Evolutionary conservation across 2,797 vertebrate genomes (phyloP).

Genomic region (Sebastes kiyomatsui): DNA sequence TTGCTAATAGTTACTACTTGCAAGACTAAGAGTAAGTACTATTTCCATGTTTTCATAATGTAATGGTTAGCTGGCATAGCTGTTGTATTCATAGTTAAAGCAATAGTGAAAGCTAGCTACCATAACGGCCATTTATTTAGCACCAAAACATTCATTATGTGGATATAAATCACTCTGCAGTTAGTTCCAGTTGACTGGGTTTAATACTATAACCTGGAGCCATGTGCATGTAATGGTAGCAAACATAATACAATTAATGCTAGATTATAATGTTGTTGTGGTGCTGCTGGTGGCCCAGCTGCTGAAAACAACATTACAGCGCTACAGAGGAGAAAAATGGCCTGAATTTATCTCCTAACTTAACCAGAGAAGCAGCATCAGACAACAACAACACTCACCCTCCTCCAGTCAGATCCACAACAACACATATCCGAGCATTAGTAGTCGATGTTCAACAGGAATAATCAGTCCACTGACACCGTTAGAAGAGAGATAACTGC

Average conservation of each 20-base stretch:
- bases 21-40: too few relatives aligned
- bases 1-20: neutral
- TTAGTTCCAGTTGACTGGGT: neutral
- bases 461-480: neutral
- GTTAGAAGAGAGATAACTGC: neutral
- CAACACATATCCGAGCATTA: constrained; percentile 54
- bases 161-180: neutral
- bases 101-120: neutral
- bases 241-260: neutral
- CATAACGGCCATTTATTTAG: neutral
- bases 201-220: neutral
- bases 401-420: constrained; percentile 33
- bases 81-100: too few relatives aligned
- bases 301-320: constrained; percentile 15
- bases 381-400: constrained; percentile 63
- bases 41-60: neutral
- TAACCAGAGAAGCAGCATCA: neutral
- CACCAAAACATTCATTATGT: neutral
- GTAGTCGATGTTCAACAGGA: constrained; percentile 8
- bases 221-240: neutral
- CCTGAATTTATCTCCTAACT: neutral
- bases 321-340: neutral
- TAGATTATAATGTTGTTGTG: neutral
- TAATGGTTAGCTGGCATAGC: too few relatives aligned
- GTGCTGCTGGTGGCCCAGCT: constrained; percentile 23